A percentile compares a stretch with the other conserved stretches of the same genome.
These are phyloP conservation scores for Numida meleagris DNA, from an alignment of 2,113 vertebrate species.

Conservation along the genomic window DNA sequence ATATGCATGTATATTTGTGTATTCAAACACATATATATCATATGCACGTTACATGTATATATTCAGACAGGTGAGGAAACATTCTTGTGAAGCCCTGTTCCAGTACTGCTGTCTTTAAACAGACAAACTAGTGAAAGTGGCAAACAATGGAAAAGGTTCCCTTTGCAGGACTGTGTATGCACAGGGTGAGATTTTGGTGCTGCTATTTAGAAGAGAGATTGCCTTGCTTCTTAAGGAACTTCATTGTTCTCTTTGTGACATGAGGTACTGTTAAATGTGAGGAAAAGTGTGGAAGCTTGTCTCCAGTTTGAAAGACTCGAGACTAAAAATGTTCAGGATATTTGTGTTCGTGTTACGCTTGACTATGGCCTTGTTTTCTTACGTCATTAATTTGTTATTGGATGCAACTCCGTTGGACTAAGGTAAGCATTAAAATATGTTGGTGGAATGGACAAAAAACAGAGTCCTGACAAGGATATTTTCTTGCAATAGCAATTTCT, in stretches of 20 bases:
- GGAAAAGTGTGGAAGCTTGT: neutral
- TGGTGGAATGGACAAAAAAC: neutral
- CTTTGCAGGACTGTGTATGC: neutral
- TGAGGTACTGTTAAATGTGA: neutral
- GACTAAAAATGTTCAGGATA: fast-evolving
- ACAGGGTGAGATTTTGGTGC: neutral
- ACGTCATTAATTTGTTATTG: neutral
- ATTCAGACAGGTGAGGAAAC: neutral
- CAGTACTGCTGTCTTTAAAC: neutral
- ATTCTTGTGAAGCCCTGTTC: neutral
- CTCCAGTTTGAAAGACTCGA: neutral
- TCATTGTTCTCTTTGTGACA: neutral
- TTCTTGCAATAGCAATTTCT: neutral
- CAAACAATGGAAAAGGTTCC: neutral
- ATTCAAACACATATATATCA: neutral
- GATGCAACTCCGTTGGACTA: neutral
- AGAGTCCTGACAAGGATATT: neutral
- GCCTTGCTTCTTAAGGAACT: neutral
- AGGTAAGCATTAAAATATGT: constrained; percentile 13
- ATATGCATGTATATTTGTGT: neutral
- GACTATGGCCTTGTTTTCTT: neutral
- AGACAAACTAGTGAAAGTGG: neutral
- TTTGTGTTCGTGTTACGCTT: neutral
- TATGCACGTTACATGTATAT: neutral
- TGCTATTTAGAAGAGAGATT: neutral